Evolutionary conservation across 2,888 invertebrate genomes (phyloP), one percentile per base, ranked within the genome.

Genomic region (Diplolepis rosae): DNA sequence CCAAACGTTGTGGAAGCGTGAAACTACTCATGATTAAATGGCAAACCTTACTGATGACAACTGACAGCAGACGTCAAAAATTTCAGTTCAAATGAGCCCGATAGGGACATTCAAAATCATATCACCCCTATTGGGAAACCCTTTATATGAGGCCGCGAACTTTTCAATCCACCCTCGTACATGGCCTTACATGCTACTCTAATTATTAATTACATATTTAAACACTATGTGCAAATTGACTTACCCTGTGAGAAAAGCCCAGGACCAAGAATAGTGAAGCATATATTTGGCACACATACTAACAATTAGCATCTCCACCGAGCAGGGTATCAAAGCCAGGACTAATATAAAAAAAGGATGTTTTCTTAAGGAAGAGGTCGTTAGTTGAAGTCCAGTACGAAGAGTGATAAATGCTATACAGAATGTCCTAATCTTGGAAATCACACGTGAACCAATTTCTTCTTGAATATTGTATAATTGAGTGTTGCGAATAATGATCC

Each of bases 401-500:
- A 88, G 76, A 75, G 84, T 81, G 15, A 88, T 79, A 70, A 88
- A 87, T 7, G 87, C 83, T 30, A 86, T 35, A 48, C 87, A 84
- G 45, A 87, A 82, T 4, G 81, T 83, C 7, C 88, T 80, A 27
- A 88, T 83, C 73, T 84, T 87, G 2, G 78, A 51, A 1, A 78
- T 80, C 0, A 79, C 65, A 1, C 13, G 27, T 0, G 22, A 4
- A 2, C 85, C 84, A 27, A 88, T 81, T 13, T 82, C 76, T 5
- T 82, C 80, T n/a, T 79, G 75, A 35, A 87, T 84, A 51, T 85
- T 72, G 76, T 85, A 87, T 24, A 72, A 71, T 9, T 75, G 65
- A 3, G 68, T 56, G 22, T 79, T 79, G 1, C 79, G 73, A n/a
- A 79, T 68, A 18, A 81, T 83, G 3, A 92, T 90, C 11, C 93